phyloP scores from a whole-genome alignment of 2,888 invertebrate species.

The Hydroisotoma schaefferi region DNA sequence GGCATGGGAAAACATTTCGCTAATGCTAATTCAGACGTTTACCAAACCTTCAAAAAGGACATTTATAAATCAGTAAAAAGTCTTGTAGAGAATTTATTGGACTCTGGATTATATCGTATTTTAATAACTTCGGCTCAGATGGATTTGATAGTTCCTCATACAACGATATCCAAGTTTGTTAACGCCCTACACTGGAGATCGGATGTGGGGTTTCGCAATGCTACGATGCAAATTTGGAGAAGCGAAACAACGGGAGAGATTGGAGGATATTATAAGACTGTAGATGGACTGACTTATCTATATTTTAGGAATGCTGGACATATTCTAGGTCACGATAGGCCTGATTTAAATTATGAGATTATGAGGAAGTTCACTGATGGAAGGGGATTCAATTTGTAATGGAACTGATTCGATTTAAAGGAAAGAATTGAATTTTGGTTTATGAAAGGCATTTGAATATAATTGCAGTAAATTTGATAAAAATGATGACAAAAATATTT shows the following conservation, averaged over 20 bases:
- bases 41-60: conserved; percentile 67
- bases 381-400: too few relatives aligned
- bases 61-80: conserved; percentile 76
- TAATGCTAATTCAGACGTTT: conserved; percentile 57
- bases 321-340: conserved; percentile 76
- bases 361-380: conserved; percentile 61
- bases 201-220: conserved; percentile 63
- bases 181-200: conserved; percentile 67
- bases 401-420: too few relatives aligned
- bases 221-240: conserved; percentile 65
- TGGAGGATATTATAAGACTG: conserved; percentile 71
- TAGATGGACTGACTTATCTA: conserved; percentile 67
- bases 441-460: too few relatives aligned
- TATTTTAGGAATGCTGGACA: conserved; percentile 75
- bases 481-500: too few relatives aligned
- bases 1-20: conserved; percentile 50
- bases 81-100: conserved; percentile 65
- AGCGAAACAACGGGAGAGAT: conserved; percentile 60
- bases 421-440: too few relatives aligned
- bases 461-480: too few relatives aligned
- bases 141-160: conserved; percentile 86
- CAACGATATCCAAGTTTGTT: conserved; percentile 75
- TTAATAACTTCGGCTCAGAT: conserved; percentile 85
- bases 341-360: conserved; percentile 70
- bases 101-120: conserved; percentile 59